Evolutionary conservation across 2,888 invertebrate species (phyloP).

Genomic region (Drosophila greeni): DNA sequence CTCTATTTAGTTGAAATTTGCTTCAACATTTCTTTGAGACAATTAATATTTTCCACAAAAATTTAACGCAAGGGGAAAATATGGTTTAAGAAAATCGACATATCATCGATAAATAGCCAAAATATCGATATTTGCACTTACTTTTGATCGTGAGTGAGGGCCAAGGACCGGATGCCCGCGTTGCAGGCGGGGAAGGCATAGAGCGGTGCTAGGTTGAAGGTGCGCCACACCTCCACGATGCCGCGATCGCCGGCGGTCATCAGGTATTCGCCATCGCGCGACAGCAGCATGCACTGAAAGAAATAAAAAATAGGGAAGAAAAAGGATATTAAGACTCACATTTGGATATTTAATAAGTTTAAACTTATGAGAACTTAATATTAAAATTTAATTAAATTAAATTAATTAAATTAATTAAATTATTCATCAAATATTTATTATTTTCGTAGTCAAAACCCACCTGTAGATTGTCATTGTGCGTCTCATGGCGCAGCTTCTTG

Average conservation of each 20-base stretch:
- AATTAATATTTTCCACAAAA: too few relatives aligned
- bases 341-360: neutral
- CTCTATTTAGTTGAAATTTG: too few relatives aligned
- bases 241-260: slow-evolving; percentile 98
- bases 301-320: neutral
- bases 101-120: too few relatives aligned
- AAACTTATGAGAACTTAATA: too few relatives aligned
- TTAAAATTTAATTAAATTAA: too few relatives aligned
- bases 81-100: too few relatives aligned
- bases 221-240: slow-evolving; percentile 98
- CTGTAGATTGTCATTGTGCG: slow-evolving; percentile 96
- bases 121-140: slow-evolving; percentile 79
- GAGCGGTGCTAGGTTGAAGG: slow-evolving; percentile 96
- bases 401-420: neutral
- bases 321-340: too few relatives aligned
- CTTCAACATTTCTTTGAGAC: too few relatives aligned
- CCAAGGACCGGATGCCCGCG: slow-evolving; percentile 94
- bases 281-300: slow-evolving; percentile 91
- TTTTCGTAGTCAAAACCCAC: too few relatives aligned
- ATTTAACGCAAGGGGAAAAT: too few relatives aligned
- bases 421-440: neutral
- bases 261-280: slow-evolving; percentile 98
- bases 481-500: slow-evolving; percentile 90
- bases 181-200: slow-evolving; percentile 99
- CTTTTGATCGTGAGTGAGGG: slow-evolving; percentile 99